Conservation (phyloP, 2,888 invertebrate genomes). For the Torymus texanus region DNA sequence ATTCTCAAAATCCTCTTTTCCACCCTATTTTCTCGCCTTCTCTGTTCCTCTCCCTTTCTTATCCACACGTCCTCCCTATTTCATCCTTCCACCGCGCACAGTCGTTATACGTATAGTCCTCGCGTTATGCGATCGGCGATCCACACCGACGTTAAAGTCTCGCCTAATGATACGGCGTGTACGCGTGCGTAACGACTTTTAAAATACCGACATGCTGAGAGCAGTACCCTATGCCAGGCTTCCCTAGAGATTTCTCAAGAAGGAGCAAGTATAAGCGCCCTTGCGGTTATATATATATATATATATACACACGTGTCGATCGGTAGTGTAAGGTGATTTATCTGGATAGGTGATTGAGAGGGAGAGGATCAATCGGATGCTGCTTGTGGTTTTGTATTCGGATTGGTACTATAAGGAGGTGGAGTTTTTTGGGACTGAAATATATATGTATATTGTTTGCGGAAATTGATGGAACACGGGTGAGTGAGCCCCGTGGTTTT, state of each 20-base stretch:
- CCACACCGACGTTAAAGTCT: slow-evolving; percentile 15
- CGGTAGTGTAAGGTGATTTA: no score
- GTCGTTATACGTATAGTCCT: not conserved
- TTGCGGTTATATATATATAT: slow-evolving; percentile 11
- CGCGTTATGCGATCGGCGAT: not conserved
- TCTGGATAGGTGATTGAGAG: no score
- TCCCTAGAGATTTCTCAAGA: not conserved
- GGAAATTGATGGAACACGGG: no score
- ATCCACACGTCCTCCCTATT: not conserved
- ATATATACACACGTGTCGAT: not conserved
- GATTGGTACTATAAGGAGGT: no score
- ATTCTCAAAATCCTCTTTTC: not conserved
- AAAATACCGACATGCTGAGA: slow-evolving; percentile 27
- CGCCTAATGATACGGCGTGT: slow-evolving; percentile 55
- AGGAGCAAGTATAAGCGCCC: slow-evolving; percentile 7
- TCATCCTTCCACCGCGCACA: slow-evolving; percentile 8
- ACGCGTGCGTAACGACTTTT: slow-evolving; percentile 43
- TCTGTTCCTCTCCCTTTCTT: not conserved
- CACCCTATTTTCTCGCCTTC: not conserved
- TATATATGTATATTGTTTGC: no score
- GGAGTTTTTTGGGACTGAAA: no score
- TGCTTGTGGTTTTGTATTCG: no score
- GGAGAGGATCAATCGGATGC: no score
- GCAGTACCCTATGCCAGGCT: not conserved
- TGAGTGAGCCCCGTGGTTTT: no score